phyloP scores from a whole-genome alignment of 2,797 vertebrate genomes.

The Australoheros facetus region DNA sequence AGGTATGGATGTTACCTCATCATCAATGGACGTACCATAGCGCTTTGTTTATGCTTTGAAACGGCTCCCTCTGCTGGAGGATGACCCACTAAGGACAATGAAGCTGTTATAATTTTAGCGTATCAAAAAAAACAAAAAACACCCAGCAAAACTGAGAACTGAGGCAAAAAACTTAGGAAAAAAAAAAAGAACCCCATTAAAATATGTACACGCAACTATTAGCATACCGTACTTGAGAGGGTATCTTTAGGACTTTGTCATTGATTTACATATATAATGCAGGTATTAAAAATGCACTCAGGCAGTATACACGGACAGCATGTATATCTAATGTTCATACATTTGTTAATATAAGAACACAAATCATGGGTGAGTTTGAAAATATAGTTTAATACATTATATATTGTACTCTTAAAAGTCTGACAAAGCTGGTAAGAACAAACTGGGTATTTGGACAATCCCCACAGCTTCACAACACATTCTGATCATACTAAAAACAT shows the following conservation, averaged over 20 bases:
- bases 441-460: conserved; percentile 25
- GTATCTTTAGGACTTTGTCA: background rate
- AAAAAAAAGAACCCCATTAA: background rate
- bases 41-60: background rate
- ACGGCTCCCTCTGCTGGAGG: conserved; percentile 48
- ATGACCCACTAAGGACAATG: background rate
- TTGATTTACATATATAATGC: too few species aligned
- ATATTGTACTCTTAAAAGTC: conserved; percentile 43
- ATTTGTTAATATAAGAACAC: background rate
- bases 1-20: conserved; percentile 29
- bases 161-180: background rate
- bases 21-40: conserved; percentile 21
- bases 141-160: background rate
- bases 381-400: conserved; percentile 76
- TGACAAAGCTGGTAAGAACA: conserved; percentile 55
- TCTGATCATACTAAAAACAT: conserved; percentile 53
- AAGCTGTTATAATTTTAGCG: background rate
- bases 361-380: conserved; percentile 45
- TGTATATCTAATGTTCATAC: background rate
- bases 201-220: background rate
- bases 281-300: background rate
- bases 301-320: background rate
- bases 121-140: background rate
- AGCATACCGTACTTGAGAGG: background rate
- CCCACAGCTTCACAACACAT: conserved; percentile 50